A percentile compares a stretch with the other conserved stretches of the same genome.
phyloP scores from a whole-genome alignment of 2,888 invertebrate genomes.

The Metellina segmentata region DNA sequence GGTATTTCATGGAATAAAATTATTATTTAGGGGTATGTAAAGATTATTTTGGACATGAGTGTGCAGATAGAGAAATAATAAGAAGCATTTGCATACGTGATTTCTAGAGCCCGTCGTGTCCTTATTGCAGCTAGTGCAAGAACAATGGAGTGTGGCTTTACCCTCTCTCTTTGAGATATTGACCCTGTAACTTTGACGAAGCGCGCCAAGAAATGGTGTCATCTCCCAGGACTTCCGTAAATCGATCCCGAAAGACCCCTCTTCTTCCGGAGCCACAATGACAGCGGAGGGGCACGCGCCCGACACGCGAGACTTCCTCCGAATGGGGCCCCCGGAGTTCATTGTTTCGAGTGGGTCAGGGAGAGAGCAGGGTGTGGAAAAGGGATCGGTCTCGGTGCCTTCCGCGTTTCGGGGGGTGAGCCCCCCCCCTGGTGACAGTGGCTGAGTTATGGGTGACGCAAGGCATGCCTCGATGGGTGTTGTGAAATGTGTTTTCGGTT shows the following conservation, averaged over 20 bases:
- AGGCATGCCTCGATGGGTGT: constrained; percentile 19
- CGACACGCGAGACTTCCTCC: constrained; percentile 65
- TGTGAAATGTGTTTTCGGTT: constrained; percentile 22
- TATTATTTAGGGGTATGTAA: no score
- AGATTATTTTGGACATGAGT: no score
- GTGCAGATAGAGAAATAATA: no score
- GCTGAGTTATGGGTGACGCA: constrained; percentile 29
- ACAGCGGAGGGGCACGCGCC: constrained; percentile 60
- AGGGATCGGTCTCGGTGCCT: constrained; percentile 69
- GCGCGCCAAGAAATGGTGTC: neutral
- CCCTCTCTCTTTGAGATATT: neutral
- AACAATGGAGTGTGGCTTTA: neutral
- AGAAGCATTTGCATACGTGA: no score
- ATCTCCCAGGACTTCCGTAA: constrained; percentile 9
- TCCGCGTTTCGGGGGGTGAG: constrained; percentile 4
- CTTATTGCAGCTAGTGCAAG: no score
- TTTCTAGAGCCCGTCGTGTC: no score
- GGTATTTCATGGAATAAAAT: no score
- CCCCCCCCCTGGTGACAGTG: constrained; percentile 8
- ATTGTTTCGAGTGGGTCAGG: constrained; percentile 70
- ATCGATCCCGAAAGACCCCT: constrained; percentile 7
- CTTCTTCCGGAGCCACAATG: constrained; percentile 32
- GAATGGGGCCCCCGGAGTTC: constrained; percentile 25
- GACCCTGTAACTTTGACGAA: neutral
- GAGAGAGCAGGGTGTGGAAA: constrained; percentile 47